These are phyloP conservation scores for Otolemur crassicaudatus DNA, from an alignment of 2,797 vertebrate species.

Conservation along the genomic window DNA sequence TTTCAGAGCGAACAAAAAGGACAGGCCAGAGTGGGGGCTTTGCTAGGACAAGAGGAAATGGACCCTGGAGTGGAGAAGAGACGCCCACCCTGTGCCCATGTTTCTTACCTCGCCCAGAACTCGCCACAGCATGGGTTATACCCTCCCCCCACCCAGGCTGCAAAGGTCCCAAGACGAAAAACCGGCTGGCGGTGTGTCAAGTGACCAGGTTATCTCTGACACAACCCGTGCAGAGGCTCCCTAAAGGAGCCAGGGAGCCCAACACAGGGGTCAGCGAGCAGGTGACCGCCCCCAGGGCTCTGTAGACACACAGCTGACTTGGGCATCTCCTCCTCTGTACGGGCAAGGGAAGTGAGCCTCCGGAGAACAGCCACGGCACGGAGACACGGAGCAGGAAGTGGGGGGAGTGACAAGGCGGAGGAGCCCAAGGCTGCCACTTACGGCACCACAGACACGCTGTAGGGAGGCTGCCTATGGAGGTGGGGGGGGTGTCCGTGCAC, in stretches of 20 bases:
- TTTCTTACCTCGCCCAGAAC: neutral
- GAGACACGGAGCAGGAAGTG: rapidly evolving
- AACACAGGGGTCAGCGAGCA: rapidly evolving
- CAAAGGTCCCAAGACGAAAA: no score
- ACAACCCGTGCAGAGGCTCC: no score
- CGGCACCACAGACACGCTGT: rapidly evolving
- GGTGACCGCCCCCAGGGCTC: neutral
- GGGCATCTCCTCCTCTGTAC: neutral
- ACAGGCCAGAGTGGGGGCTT: rapidly evolving
- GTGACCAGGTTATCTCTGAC: neutral
- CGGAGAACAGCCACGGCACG: neutral
- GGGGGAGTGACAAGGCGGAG: neutral
- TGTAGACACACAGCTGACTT: rapidly evolving
- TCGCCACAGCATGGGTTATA: neutral
- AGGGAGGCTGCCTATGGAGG: neutral
- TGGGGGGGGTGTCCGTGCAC: no score
- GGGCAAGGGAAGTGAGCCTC: rapidly evolving
- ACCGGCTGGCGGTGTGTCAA: neutral
- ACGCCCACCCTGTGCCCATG: rapidly evolving
- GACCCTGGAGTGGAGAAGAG: neutral
- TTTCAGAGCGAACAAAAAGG: neutral
- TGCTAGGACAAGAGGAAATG: neutral
- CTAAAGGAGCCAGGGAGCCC: no score
- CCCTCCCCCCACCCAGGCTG: neutral
- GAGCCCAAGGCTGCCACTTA: neutral